Evolutionary conservation across 2,113 vertebrate species (phyloP).

Genomic region (Nyctereutes procyonoides): DNA sequence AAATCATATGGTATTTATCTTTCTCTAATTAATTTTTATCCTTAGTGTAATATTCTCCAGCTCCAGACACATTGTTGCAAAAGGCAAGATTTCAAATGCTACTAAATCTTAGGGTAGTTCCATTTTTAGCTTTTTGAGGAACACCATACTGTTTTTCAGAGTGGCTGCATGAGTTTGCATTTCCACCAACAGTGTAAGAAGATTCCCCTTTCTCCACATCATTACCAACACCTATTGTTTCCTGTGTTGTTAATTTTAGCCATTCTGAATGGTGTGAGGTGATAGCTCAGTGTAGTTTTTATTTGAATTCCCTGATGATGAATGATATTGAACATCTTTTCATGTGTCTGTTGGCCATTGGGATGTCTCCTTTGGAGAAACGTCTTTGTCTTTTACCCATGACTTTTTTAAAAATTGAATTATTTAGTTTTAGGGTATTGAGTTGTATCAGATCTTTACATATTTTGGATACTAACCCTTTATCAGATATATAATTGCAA

Average conservation of each 20-base stretch:
- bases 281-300: not conserved
- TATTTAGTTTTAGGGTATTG: not conserved
- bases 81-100: not conserved
- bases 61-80: not conserved
- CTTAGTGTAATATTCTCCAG: not conserved
- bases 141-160: not conserved
- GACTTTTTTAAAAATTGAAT: not conserved
- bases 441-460: not conserved
- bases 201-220: not conserved
- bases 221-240: not conserved
- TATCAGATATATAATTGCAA: not conserved
- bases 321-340: not conserved
- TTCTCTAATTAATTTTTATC: not conserved
- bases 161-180: not conserved
- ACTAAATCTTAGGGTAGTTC: not conserved
- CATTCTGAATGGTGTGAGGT: not conserved
- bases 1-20: not conserved
- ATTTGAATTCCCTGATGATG: not conserved
- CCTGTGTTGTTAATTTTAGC: not conserved
- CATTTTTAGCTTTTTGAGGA: not conserved
- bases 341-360: not conserved
- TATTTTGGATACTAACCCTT: not conserved
- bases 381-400: not conserved
- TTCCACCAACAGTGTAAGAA: not conserved
- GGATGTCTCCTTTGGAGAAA: not conserved